Percentiles rank a stretch among this genome's conserved stretches.
These are phyloP conservation scores for Glaucidium brasilianum DNA, from an alignment of 2,113 vertebrate species.

Conservation along the genomic window DNA sequence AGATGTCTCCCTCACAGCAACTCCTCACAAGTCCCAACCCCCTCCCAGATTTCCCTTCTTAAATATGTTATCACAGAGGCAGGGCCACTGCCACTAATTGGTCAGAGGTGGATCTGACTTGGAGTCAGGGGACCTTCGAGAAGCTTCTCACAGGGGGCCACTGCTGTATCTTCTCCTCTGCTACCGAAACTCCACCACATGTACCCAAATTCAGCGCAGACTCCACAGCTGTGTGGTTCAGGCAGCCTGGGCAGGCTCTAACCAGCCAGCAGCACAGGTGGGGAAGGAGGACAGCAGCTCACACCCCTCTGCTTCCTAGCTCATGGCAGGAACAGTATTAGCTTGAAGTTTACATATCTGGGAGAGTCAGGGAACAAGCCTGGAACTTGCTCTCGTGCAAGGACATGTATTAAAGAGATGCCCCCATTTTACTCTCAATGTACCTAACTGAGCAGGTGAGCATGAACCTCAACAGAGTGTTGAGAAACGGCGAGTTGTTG, in stretches of 20 bases:
- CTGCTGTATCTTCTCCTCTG: no score
- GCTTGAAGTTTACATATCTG: background rate
- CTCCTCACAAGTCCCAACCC: no score
- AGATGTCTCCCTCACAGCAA: no score
- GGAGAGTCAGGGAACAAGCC: background rate
- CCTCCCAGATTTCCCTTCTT: no score
- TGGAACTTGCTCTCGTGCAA: background rate
- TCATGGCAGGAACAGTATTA: background rate
- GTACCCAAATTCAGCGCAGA: no score
- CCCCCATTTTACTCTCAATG: fast-evolving
- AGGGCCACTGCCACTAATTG: no score
- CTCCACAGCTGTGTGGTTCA: fast-evolving
- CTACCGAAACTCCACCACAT: no score
- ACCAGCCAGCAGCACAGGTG: background rate
- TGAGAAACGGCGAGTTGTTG: background rate
- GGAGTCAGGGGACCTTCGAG: no score
- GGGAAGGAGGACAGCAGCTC: background rate
- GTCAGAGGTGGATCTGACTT: no score
- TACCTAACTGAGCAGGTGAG: background rate
- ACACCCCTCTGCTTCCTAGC: background rate
- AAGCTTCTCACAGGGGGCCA: no score
- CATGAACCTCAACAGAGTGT: fast-evolving
- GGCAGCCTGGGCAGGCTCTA: background rate
- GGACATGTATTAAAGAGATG: background rate
- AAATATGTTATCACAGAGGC: no score